Evolutionary conservation across 2,113 vertebrate species (phyloP).

Genomic region (Cinclus mexicanus): DNA sequence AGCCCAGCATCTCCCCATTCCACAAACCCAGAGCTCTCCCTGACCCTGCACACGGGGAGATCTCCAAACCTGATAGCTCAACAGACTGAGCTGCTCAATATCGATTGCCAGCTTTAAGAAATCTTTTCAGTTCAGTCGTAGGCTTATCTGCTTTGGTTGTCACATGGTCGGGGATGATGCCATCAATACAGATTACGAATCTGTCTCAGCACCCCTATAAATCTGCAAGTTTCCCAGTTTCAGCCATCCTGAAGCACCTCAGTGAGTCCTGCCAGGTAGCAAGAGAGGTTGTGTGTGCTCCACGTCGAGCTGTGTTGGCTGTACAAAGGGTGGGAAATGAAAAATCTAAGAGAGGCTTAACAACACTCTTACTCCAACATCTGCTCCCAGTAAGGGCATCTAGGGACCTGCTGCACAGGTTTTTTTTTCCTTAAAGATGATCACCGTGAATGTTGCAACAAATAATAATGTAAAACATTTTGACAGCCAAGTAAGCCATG

Average conservation of each 20-base stretch:
- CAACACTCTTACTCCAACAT: slow-evolving; percentile 61
- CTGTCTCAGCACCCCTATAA: slow-evolving; percentile 1
- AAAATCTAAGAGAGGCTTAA: slow-evolving; percentile 64
- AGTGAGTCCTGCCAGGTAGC: not conserved
- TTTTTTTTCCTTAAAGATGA: slow-evolving; percentile 76
- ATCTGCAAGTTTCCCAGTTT: slow-evolving; percentile 33
- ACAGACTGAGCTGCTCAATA: slow-evolving; percentile 52
- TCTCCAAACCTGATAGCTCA: not conserved
- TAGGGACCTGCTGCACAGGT: slow-evolving; percentile 65
- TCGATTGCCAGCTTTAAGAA: slow-evolving; percentile 68
- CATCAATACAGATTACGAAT: slow-evolving; percentile 49
- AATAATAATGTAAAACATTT: slow-evolving; percentile 73
- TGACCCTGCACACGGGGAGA: accelerated
- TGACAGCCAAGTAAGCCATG: slow-evolving; percentile 78
- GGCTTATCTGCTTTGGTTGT: slow-evolving; percentile 57
- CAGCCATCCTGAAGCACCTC: not conserved
- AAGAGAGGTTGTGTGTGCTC: not conserved
- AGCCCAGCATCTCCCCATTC: not conserved
- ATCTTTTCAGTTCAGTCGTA: slow-evolving; percentile 54
- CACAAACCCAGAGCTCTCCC: not conserved
- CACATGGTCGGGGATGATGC: slow-evolving; percentile 39
- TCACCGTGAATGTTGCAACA: slow-evolving; percentile 72
- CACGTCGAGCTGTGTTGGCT: not conserved
- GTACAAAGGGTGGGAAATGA: slow-evolving; percentile 19
- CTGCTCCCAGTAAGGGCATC: slow-evolving; percentile 72